Percentiles rank a stretch among this genome's conserved stretches.
These are phyloP conservation scores for Tuberolachnus salignus DNA, from an alignment of 2,888 invertebrate species.

Conservation along the genomic window DNA sequence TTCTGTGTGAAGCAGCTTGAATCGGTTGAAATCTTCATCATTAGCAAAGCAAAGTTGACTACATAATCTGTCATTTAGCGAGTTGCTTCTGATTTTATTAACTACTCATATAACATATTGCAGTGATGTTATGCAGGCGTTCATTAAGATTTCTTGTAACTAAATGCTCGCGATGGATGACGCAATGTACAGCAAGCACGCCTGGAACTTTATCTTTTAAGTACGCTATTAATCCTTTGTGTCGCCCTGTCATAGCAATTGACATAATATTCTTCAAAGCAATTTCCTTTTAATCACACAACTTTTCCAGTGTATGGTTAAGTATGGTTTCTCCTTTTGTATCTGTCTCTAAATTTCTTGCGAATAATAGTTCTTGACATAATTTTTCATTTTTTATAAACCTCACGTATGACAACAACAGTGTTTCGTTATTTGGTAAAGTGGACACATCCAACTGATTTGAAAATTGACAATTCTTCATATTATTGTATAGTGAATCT, in stretches of 20 bases:
- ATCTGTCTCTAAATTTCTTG: conserved; percentile 56
- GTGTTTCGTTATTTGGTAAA: conserved; percentile 59
- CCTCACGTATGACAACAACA: conserved; percentile 60
- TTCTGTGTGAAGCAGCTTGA: conserved; percentile 39
- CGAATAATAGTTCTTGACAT: conserved; percentile 60
- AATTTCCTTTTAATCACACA: too few relatives aligned
- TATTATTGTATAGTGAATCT: background rate
- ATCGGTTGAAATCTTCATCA: too few relatives aligned
- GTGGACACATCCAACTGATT: conserved; percentile 60
- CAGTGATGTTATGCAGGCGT: too few relatives aligned
- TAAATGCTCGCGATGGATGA: too few relatives aligned
- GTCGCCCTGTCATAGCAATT: conserved; percentile 45
- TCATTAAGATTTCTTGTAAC: too few relatives aligned
- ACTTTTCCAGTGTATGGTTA: conserved; percentile 13
- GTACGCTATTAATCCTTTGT: conserved; percentile 47
- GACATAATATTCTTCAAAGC: conserved; percentile 27
- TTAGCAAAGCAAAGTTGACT: too few relatives aligned
- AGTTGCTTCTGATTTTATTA: too few relatives aligned
- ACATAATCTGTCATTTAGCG: too few relatives aligned
- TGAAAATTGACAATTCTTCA: conserved; percentile 46
- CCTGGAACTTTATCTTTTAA: conserved; percentile 31
- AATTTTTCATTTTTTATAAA: conserved; percentile 60
- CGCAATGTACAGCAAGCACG: conserved; percentile 56
- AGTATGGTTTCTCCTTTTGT: conserved; percentile 57
- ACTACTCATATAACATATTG: too few relatives aligned